A percentile compares a stretch with the other conserved stretches of the same genome.
These are phyloP conservation scores for Tuberolachnus salignus DNA, from an alignment of 2,888 invertebrate genomes.

Conservation along the genomic window DNA sequence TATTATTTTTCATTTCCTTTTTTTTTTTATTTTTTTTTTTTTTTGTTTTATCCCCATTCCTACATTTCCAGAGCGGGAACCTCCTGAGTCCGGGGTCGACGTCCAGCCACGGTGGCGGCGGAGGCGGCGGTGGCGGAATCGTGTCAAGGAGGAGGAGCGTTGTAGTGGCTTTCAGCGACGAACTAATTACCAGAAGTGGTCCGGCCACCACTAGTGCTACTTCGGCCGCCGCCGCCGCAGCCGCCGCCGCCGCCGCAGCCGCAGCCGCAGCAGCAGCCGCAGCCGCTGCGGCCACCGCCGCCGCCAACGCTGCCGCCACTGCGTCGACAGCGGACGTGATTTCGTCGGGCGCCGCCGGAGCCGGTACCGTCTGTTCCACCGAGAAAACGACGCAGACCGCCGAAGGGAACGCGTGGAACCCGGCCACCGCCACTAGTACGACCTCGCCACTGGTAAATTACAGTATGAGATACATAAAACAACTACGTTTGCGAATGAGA, in stretches of 20 bases:
- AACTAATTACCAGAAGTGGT: constrained; percentile 45
- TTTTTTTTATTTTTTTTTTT: constrained; percentile 19
- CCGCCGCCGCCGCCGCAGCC: constrained; percentile 27
- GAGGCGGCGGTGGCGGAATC: constrained; percentile 57
- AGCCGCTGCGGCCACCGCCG: not conserved
- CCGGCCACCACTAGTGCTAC: constrained; percentile 28
- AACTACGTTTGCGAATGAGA: too few relatives aligned
- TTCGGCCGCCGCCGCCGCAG: not conserved
- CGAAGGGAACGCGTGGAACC: constrained; percentile 72
- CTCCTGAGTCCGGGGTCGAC: constrained; percentile 58
- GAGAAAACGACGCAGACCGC: constrained; percentile 90
- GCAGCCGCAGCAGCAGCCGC: constrained; percentile 39
- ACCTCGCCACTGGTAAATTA: constrained; percentile 27
- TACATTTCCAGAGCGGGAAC: constrained; percentile 33
- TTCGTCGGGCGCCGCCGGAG: constrained; percentile 1
- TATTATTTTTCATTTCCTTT: too few relatives aligned
- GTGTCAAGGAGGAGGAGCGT: constrained; percentile 57
- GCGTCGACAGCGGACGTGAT: constrained; percentile 49
- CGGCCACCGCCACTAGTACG: not conserved
- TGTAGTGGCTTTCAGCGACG: constrained; percentile 56
- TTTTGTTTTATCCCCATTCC: not conserved
- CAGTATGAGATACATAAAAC: too few relatives aligned
- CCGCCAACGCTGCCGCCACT: not conserved
- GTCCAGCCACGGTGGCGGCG: constrained; percentile 50
- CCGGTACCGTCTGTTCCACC: constrained; percentile 64